Percentiles rank a stretch among this genome's conserved stretches.
These are phyloP conservation scores for Lordiphosa andalusiaca DNA, from an alignment of 2,888 invertebrate species.

Conservation along the genomic window DNA sequence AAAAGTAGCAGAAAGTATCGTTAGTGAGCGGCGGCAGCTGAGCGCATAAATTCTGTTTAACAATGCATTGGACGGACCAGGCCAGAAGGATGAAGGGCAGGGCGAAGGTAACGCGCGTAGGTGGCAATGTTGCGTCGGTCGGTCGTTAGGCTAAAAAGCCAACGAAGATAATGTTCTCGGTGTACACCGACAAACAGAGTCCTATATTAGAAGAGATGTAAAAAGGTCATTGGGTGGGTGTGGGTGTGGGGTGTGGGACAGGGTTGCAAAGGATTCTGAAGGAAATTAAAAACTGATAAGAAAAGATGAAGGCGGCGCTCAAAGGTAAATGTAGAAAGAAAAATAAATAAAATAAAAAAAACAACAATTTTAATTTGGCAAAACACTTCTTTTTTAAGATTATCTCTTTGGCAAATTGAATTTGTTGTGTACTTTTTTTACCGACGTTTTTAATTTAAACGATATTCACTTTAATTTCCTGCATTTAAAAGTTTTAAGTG, in stretches of 20 bases:
- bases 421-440: background rate
- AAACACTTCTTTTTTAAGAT: background rate
- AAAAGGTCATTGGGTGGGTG: conserved; percentile 22
- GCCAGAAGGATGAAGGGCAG: conserved; percentile 2
- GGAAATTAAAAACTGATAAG: conserved; percentile 33
- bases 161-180: conserved; percentile 54
- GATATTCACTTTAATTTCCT: no score
- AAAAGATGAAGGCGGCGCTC: conserved; percentile 15
- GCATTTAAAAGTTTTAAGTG: no score
- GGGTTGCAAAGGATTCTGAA: conserved; percentile 52
- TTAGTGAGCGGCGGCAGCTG: conserved; percentile 54
- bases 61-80: conserved; percentile 57
- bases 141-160: conserved; percentile 72
- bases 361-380: background rate
- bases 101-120: conserved; percentile 21
- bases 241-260: conserved; percentile 16
- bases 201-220: conserved; percentile 27
- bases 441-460: no score
- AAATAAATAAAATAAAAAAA: conserved; percentile 23
- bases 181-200: conserved; percentile 1
- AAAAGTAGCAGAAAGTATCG: conserved; percentile 45
- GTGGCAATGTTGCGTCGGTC: conserved; percentile 38
- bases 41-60: conserved; percentile 70
- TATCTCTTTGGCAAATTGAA: conserved; percentile 1
- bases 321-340: conserved; percentile 8